Conservation (phyloP, 2,797 vertebrate genomes). For the Centroberyx gerrardi region DNA sequence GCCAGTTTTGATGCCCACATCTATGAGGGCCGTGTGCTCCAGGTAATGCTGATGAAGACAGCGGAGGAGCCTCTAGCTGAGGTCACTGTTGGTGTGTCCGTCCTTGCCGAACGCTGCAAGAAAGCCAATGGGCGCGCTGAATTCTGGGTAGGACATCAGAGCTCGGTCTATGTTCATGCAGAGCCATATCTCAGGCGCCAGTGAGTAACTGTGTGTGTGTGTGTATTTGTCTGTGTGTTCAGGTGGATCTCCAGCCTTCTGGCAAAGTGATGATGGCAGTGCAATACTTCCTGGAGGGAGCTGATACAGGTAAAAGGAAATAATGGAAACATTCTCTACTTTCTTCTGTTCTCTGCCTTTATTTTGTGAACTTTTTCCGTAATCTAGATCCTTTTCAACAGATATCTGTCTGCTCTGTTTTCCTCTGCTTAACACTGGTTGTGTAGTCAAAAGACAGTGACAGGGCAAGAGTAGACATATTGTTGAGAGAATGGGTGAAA, state of each 20-base stretch:
- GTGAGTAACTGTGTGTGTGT: constrained; percentile 29
- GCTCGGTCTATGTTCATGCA: not conserved
- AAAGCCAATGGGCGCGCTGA: constrained; percentile 95
- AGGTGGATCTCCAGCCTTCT: constrained; percentile 98
- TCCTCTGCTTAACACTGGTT: not conserved
- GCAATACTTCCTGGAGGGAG: constrained; percentile 95
- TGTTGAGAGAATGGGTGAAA: not conserved
- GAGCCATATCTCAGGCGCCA: not conserved
- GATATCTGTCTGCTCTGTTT: constrained; percentile 2
- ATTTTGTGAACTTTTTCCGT: not conserved
- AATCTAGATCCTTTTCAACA: not conserved
- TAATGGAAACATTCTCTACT: not conserved
- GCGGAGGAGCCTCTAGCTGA: constrained; percentile 94
- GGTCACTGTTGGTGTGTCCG: constrained; percentile 95
- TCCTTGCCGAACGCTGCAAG: constrained; percentile 96
- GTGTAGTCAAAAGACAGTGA: no score
- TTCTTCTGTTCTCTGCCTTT: not conserved
- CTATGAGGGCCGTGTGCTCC: constrained; percentile 96
- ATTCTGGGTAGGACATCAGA: constrained; percentile 92
- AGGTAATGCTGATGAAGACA: constrained; percentile 96
- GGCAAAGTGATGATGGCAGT: constrained; percentile 98
- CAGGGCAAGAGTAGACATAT: no score
- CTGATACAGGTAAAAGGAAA: constrained; percentile 84
- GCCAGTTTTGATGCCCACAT: constrained; percentile 96
- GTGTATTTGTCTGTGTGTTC: constrained; percentile 50